Evolutionary conservation across 2,797 vertebrate genomes (phyloP), one percentile per base, ranked within the genome.

Genomic region (Brachyalestes nurse): DNA sequence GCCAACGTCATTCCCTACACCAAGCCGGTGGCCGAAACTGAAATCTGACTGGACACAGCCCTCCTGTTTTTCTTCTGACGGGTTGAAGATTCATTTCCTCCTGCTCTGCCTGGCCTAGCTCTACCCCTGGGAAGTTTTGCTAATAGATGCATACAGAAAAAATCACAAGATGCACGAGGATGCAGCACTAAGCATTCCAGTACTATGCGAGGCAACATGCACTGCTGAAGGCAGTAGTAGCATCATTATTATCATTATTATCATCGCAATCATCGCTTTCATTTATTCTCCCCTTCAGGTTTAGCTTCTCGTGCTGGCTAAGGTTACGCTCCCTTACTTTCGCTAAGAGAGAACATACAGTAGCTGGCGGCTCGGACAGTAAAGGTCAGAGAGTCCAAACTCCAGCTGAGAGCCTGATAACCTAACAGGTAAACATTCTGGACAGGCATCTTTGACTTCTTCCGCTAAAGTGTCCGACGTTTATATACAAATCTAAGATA

Each of bases 171-270:
- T 82, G 85, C 77, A 80, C 79, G 75, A 75, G 77, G 81, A 86
- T 85, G 83, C 86, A 87, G 81, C 67, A 82, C 79, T 45, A 81
- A 81, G 81, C 82, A 84, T 72, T 84, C 84, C 75, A 71, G 61
- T 69, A 72, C 49, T 69, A 82, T 28, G 62, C 70, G 83, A 83
- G 79, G 77, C 82, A 80, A 82, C 85, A 86, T 87, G 86, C 84
- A 85, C 72, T 65, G 79, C 62, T 77, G 78, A 78, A 65, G 78
- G 77, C 73, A 77, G 64, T 57, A 80, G 51, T 57, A 61, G 58
- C 66, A 28, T 77, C 70, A 64, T 64, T 66, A 34, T 77, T 23
- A 67, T 74, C 23, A 69, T 51, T 16, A 57, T 64, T 25, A 51
- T 16, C 62, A 25, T 76, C 73, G 47, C 55, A 70, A 28, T 77